Conservation (phyloP, 2,113 vertebrate genomes). For the Odontophorus gujanensis region DNA sequence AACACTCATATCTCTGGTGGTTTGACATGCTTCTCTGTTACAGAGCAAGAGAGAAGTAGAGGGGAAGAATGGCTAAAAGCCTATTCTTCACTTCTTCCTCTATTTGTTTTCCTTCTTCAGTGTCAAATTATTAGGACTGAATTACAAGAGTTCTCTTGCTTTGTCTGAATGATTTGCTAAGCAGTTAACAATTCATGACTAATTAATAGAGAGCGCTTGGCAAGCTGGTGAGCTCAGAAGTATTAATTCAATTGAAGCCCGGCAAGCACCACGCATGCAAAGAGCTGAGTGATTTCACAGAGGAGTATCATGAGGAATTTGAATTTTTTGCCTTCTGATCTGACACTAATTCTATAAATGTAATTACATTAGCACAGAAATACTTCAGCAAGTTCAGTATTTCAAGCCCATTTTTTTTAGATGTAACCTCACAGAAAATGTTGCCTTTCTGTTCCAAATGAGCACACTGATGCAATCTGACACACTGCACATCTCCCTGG, state of each 20-base stretch:
- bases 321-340: background rate
- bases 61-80: background rate
- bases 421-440: background rate
- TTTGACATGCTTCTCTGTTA: background rate
- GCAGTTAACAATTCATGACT: conserved; percentile 1
- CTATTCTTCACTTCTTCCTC: background rate
- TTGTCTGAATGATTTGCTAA: conserved; percentile 9
- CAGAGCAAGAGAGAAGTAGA: background rate
- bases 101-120: background rate
- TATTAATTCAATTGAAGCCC: background rate
- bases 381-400: background rate
- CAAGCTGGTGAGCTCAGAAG: background rate
- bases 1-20: background rate
- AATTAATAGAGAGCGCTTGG: conserved; percentile 30
- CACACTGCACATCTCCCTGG: background rate
- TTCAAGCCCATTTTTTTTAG: background rate
- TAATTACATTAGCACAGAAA: background rate
- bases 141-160: background rate
- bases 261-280: background rate
- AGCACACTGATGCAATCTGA: background rate
- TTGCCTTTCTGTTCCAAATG: background rate
- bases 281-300: conserved; percentile 3
- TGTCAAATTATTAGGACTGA: conserved; percentile 3
- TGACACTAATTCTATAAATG: background rate
- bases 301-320: background rate